These are phyloP conservation scores for Rhyzopertha dominica DNA, from an alignment of 1,140 invertebrate species.

Conservation along the genomic window DNA sequence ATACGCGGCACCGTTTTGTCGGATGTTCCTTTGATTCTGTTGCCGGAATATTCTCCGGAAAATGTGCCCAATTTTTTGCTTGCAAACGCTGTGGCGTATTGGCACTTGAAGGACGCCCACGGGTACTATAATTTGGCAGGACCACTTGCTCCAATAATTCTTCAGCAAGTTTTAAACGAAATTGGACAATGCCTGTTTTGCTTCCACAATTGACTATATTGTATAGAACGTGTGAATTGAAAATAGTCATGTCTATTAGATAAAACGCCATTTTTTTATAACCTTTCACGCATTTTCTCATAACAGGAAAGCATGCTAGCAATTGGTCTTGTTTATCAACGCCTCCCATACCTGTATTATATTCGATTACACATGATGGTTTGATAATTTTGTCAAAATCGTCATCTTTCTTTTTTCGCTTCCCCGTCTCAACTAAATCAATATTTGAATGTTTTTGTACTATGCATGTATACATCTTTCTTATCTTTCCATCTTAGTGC, in stretches of 20 bases:
- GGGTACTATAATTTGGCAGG: not conserved
- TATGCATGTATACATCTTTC: conserved; percentile 21
- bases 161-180: not conserved
- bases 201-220: too few species aligned
- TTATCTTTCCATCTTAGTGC: conserved; percentile 24
- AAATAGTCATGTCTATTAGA: too few species aligned
- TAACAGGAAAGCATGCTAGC: too few species aligned
- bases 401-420: conserved; percentile 1
- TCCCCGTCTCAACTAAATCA: conserved; percentile 3
- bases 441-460: conserved; percentile 21
- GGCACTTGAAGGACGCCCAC: conserved; percentile 3
- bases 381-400: conserved; percentile 5
- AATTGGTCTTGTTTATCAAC: too few species aligned
- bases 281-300: too few species aligned
- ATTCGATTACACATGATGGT: conserved; percentile 3
- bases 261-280: too few species aligned
- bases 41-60: conserved; percentile 3
- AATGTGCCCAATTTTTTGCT: conserved; percentile 4
- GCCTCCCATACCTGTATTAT: not conserved
- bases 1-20: conserved; percentile 1
- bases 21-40: not conserved
- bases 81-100: conserved; percentile 1
- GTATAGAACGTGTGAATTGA: too few species aligned
- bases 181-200: not conserved
- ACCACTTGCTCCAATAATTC: conserved; percentile 2